Conservation (phyloP, 1,140 invertebrate species). For the Euwallacea similis region DNA sequence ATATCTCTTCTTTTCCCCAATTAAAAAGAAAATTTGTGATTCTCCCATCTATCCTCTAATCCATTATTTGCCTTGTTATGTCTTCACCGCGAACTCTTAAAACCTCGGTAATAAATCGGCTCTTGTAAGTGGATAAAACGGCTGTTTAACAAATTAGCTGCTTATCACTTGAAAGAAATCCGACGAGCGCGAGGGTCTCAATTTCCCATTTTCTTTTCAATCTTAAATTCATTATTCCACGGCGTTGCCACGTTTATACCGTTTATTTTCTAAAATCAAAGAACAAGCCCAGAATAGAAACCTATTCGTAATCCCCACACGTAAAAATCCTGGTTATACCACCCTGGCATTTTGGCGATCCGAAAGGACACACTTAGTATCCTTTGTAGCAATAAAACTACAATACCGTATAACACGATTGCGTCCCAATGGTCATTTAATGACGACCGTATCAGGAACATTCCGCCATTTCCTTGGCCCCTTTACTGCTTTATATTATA, state of each 20-base stretch:
- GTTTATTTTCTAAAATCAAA: background rate
- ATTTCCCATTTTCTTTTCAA: slow-evolving; percentile 18
- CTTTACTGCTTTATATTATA: slow-evolving; percentile 36
- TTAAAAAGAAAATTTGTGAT: background rate
- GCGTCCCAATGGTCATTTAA: slow-evolving; percentile 36
- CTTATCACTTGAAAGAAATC: slow-evolving; percentile 33
- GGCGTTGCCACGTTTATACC: background rate
- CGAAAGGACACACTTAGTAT: slow-evolving; percentile 29
- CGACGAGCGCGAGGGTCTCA: slow-evolving; percentile 14
- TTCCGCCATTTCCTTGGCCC: slow-evolving; percentile 36
- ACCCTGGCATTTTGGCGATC: slow-evolving; percentile 9
- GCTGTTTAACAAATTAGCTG: slow-evolving; percentile 33
- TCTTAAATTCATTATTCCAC: slow-evolving; percentile 22
- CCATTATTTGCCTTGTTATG: slow-evolving; percentile 22
- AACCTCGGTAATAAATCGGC: slow-evolving; percentile 28
- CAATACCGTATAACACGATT: slow-evolving; percentile 39
- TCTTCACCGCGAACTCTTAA: slow-evolving; percentile 25
- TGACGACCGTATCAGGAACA: slow-evolving; percentile 38
- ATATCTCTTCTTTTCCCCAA: too few species aligned
- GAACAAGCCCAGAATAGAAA: background rate
- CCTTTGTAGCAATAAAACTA: slow-evolving; percentile 36
- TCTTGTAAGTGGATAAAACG: slow-evolving; percentile 30
- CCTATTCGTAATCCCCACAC: slow-evolving; percentile 4
- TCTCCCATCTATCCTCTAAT: background rate
- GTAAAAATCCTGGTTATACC: slow-evolving; percentile 9